Conservation (phyloP, 2,888 invertebrate genomes). For the Aspidiotus destructor region DNA sequence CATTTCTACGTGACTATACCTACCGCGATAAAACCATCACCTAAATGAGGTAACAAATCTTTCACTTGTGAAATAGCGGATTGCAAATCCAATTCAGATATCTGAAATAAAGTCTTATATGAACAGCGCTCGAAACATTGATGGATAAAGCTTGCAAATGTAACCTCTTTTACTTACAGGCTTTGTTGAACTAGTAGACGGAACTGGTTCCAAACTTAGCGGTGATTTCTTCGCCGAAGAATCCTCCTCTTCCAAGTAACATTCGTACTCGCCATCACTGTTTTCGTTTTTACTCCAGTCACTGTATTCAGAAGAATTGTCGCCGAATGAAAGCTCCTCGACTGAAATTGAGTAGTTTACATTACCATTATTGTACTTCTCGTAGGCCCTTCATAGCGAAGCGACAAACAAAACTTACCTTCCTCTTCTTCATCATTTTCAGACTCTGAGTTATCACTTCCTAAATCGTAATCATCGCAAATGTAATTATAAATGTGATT, state of each 20-base stretch:
- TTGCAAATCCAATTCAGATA: constrained; percentile 39
- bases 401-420: not conserved
- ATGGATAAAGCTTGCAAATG: not conserved
- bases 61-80: constrained; percentile 55
- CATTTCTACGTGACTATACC: constrained; percentile 23
- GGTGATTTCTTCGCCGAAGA: not conserved
- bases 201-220: constrained; percentile 14
- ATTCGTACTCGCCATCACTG: constrained; percentile 14
- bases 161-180: not conserved
- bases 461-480: not conserved
- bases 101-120: not conserved
- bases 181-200: constrained; percentile 2
- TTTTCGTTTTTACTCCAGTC: constrained; percentile 13
- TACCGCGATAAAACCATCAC: constrained; percentile 59
- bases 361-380: not conserved
- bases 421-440: constrained; percentile 1
- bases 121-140: not conserved
- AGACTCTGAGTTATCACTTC: not conserved
- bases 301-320: constrained; percentile 8
- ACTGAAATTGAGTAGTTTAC: not conserved
- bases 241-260: constrained; percentile 8
- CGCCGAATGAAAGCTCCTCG: not conserved
- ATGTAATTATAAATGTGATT: not conserved
- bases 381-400: not conserved
- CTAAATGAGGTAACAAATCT: constrained; percentile 70